A percentile compares a stretch with the other conserved stretches of the same genome.
These are phyloP conservation scores for Cosmopolites sordidus DNA, from an alignment of 2,888 invertebrate species.

Conservation along the genomic window DNA sequence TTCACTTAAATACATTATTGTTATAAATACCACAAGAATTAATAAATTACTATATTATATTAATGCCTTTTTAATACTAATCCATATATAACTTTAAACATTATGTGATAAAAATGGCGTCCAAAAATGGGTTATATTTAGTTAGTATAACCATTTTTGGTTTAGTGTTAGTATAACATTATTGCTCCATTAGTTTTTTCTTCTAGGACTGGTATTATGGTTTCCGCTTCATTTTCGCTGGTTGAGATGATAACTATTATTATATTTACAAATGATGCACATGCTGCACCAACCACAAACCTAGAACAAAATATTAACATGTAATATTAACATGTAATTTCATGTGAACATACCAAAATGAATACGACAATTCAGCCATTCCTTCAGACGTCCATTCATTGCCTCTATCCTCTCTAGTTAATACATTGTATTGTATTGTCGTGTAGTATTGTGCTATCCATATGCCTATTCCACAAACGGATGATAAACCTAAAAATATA, in stretches of 20 bases:
- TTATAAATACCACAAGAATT: too few relatives aligned
- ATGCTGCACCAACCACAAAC: conserved; percentile 68
- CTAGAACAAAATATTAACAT: conserved; percentile 46
- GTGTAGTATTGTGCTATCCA: conserved; percentile 83
- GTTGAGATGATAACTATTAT: conserved; percentile 70
- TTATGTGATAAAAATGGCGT: too few relatives aligned
- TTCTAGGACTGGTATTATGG: conserved; percentile 65
- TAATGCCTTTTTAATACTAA: too few relatives aligned
- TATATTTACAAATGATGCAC: conserved; percentile 68
- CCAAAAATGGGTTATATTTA: too few relatives aligned
- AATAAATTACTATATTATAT: too few relatives aligned
- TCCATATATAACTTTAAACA: too few relatives aligned
- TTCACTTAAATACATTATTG: too few relatives aligned
- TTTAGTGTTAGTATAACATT: conserved; percentile 63
- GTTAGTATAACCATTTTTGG: too few relatives aligned
- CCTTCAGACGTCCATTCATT: conserved; percentile 81
- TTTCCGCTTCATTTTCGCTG: conserved; percentile 62
- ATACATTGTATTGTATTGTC: conserved; percentile 75
- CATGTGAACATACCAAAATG: conserved; percentile 66
- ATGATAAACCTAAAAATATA: conserved; percentile 66
- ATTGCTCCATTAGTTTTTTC: conserved; percentile 81
- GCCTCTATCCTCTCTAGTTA: conserved; percentile 72
- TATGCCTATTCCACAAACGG: conserved; percentile 69
- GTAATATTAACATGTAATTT: neutral
- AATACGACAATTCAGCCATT: conserved; percentile 76